Evolutionary conservation across 2,797 vertebrate genomes (phyloP).

Genomic region (Alauda arvensis): DNA sequence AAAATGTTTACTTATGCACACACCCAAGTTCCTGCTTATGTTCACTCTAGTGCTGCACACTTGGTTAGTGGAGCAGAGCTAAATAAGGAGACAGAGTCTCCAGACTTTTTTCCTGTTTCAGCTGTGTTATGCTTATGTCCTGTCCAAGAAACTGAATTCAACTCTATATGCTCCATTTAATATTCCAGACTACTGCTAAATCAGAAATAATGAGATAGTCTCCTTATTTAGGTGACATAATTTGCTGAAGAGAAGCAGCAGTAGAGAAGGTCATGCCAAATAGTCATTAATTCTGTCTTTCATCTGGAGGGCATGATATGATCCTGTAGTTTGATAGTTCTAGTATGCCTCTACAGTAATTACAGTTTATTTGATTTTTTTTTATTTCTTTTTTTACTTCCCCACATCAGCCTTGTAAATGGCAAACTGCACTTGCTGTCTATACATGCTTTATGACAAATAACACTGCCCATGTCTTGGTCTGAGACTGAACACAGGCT

Average conservation of each 20-base stretch:
- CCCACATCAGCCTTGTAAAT: neutral
- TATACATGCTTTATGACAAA: neutral
- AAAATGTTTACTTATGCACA: slow-evolving; percentile 24
- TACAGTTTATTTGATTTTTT: neutral
- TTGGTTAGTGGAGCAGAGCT: neutral
- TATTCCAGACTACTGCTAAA: neutral
- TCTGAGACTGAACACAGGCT: neutral
- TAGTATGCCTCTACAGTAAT: neutral
- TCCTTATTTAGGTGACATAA: neutral
- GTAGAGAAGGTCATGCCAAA: neutral
- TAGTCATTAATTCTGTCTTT: neutral
- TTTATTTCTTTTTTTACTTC: neutral
- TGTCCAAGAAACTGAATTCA: neutral
- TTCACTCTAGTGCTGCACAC: neutral
- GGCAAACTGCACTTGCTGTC: neutral
- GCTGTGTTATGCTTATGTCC: neutral
- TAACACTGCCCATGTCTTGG: neutral
- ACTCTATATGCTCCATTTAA: neutral
- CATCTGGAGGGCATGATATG: neutral
- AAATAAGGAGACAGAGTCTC: neutral
- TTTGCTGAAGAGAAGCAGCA: neutral
- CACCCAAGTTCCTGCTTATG: slow-evolving; percentile 1
- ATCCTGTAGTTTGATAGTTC: neutral
- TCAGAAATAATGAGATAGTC: neutral
- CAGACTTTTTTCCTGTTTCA: neutral